These are phyloP conservation scores for Dysmachus trigonus DNA, from an alignment of 2,888 invertebrate species.

Conservation along the genomic window DNA sequence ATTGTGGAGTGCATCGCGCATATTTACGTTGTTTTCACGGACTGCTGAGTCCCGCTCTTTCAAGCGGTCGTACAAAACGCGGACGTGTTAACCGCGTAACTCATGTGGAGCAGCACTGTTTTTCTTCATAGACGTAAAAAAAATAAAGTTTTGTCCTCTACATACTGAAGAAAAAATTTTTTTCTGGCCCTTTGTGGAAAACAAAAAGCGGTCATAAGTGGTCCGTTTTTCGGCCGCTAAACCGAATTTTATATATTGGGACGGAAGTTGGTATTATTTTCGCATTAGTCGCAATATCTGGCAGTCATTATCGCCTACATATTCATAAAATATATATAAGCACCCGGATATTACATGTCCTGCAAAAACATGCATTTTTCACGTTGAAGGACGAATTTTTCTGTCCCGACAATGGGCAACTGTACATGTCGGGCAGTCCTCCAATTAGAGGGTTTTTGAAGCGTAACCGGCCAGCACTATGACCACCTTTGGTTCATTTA, in stretches of 20 bases:
- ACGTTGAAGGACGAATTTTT: not conserved
- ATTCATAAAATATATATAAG: not conserved
- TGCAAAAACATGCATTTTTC: not conserved
- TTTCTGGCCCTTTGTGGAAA: not conserved
- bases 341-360: not conserved
- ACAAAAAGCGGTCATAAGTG: not conserved
- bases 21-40: slow-evolving; percentile 43
- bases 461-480: slow-evolving; percentile 18
- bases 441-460: slow-evolving; percentile 34
- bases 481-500: slow-evolving; percentile 23
- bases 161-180: not conserved
- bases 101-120: slow-evolving; percentile 10
- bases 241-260: not conserved
- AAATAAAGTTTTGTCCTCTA: not conserved
- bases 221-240: not conserved
- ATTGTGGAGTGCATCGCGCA: not conserved
- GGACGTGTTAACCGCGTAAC: slow-evolving; percentile 23
- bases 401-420: not conserved
- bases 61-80: not conserved
- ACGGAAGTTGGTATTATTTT: slow-evolving; percentile 37
- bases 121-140: not conserved
- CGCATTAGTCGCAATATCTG: slow-evolving; percentile 25
- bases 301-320: slow-evolving; percentile 2
- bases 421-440: not conserved
- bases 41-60: not conserved